Evolutionary conservation across 2,113 vertebrate species (phyloP).

Genomic region (Psammodynastes pulverulentus): DNA sequence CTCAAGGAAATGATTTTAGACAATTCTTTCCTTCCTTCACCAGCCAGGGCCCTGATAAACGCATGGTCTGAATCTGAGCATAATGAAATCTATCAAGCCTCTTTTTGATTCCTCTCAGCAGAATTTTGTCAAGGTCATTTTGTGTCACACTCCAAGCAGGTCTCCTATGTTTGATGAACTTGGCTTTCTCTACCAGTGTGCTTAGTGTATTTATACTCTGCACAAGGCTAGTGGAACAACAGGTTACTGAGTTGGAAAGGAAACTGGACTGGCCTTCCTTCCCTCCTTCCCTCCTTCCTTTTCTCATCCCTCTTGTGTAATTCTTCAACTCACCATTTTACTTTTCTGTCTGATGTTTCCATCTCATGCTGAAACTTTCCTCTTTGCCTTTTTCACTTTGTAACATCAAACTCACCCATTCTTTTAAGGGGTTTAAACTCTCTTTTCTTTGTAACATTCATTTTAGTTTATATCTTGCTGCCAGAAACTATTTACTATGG

Average conservation of each 20-base stretch:
- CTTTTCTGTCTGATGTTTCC: neutral
- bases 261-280: neutral
- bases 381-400: neutral
- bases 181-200: neutral
- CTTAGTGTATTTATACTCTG: neutral
- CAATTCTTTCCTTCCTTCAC: constrained; percentile 46
- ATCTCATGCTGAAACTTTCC: neutral
- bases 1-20: constrained; percentile 43
- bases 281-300: too few relatives aligned
- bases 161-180: neutral
- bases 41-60: constrained; percentile 58
- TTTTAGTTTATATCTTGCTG: neutral
- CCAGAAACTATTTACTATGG: neutral
- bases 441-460: neutral
- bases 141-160: constrained; percentile 14
- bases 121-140: constrained; percentile 50
- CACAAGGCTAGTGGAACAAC: neutral
- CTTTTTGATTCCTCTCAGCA: constrained; percentile 50
- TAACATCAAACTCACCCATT: neutral
- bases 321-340: neutral
- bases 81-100: constrained; percentile 51
- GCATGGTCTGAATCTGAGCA: constrained; percentile 56
- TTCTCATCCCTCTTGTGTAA: neutral
- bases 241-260: neutral
- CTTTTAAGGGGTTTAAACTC: neutral